Percentiles rank a stretch among this genome's conserved stretches.
Conservation (phyloP, 2,113 vertebrate genomes). For the Heterotis niloticus region DNA sequence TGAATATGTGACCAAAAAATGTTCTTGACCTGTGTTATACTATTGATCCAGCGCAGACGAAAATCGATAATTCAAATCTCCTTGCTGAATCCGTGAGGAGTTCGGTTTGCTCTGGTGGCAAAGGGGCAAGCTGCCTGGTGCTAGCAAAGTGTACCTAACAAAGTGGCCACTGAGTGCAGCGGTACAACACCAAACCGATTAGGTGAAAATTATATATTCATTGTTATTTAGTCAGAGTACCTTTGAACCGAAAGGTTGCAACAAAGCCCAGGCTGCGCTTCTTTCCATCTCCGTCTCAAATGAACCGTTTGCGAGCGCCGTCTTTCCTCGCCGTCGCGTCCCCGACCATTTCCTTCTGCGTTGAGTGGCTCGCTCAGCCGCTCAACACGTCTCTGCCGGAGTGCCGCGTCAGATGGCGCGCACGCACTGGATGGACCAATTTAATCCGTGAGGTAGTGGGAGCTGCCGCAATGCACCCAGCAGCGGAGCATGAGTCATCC, state of each 20-base stretch:
- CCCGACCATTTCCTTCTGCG: neutral
- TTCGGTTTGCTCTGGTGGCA: too few relatives aligned
- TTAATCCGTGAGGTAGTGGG: slow-evolving; percentile 2
- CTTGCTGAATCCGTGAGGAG: too few relatives aligned
- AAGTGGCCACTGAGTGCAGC: too few relatives aligned
- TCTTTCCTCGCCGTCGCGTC: neutral
- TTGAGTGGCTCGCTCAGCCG: neutral
- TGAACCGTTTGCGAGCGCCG: neutral
- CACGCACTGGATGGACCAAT: neutral
- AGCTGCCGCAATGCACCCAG: neutral
- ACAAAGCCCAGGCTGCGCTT: too few relatives aligned
- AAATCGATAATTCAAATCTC: too few relatives aligned
- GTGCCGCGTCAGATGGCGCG: slow-evolving; percentile 13
- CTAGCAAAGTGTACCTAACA: too few relatives aligned
- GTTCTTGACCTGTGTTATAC: too few relatives aligned
- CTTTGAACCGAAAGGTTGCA: neutral
- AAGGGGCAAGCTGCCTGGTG: too few relatives aligned
- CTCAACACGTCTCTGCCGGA: neutral
- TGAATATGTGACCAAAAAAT: too few relatives aligned
- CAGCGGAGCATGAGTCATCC: neutral
- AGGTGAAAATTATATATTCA: neutral
- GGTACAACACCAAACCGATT: too few relatives aligned
- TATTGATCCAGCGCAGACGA: too few relatives aligned
- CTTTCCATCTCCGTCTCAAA: too few relatives aligned
- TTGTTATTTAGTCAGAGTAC: neutral